phyloP scores from a whole-genome alignment of 2,888 invertebrate species.

The Drosophila leonis region DNA sequence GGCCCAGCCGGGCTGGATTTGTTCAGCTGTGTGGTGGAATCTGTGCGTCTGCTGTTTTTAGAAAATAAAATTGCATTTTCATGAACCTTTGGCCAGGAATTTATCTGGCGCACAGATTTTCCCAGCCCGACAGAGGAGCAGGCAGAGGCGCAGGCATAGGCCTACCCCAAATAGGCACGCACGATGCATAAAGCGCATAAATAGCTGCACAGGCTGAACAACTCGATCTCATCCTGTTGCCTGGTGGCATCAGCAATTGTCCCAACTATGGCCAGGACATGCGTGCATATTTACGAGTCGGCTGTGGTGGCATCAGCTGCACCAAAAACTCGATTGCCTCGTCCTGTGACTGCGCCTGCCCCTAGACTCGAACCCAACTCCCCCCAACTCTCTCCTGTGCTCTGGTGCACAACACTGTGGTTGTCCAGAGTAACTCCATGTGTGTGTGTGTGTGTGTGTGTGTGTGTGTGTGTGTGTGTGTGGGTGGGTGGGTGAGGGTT shows the following conservation, averaged over 20 bases:
- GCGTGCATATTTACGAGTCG: slow-evolving; percentile 82
- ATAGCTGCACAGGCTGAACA: slow-evolving; percentile 68
- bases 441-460: slow-evolving; percentile 18
- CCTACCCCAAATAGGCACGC: slow-evolving; percentile 65
- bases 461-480: slow-evolving; percentile 13
- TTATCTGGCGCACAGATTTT: slow-evolving; percentile 81
- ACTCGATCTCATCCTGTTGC: slow-evolving; percentile 6
- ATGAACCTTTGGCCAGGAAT: slow-evolving; percentile 82
- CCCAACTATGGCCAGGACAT: slow-evolving; percentile 68
- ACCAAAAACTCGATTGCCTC: slow-evolving; percentile 79
- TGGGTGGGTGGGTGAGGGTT: slow-evolving; percentile 8
- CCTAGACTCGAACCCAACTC: too few relatives aligned
- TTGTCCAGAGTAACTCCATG: slow-evolving; percentile 13
- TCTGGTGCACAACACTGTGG: slow-evolving; percentile 43
- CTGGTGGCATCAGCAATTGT: slow-evolving; percentile 54
- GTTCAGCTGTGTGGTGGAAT: slow-evolving; percentile 36
- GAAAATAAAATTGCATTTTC: slow-evolving; percentile 85
- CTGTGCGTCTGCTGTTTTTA: slow-evolving; percentile 72
- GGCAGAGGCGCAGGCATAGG: background rate
- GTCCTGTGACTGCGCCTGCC: slow-evolving; percentile 27
- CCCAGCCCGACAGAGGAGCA: slow-evolving; percentile 6
- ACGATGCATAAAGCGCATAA: slow-evolving; percentile 79
- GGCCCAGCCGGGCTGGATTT: slow-evolving; percentile 53
- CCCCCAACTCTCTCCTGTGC: slow-evolving; percentile 15
- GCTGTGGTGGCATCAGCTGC: slow-evolving; percentile 80